Percentiles rank a stretch among this genome's conserved stretches.
Conservation (phyloP, 2,888 invertebrate species). For the Gortyna flavago region DNA sequence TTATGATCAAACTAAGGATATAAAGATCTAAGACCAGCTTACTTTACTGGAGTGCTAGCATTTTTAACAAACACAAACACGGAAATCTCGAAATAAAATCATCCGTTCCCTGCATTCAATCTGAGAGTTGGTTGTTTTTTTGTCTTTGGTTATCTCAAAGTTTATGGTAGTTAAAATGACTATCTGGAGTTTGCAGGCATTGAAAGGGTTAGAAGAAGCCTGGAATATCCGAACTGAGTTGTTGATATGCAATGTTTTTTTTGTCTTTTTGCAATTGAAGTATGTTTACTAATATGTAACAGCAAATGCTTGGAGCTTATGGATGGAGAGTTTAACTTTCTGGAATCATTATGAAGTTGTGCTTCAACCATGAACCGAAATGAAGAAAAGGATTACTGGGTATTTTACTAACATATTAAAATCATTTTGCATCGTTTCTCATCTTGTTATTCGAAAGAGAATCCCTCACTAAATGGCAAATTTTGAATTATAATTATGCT, state of each 20-base stretch:
- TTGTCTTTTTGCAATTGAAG: constrained; percentile 66
- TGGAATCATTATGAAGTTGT: constrained; percentile 20
- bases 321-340: constrained; percentile 48
- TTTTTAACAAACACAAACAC: background rate
- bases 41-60: background rate
- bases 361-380: background rate
- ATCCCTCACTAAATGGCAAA: background rate
- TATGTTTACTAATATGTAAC: constrained; percentile 60
- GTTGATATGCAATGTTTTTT: constrained; percentile 62
- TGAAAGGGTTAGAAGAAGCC: constrained; percentile 53
- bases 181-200: constrained; percentile 44
- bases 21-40: background rate
- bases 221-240: constrained; percentile 55
- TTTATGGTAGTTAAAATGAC: background rate
- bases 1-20: background rate
- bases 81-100: background rate
- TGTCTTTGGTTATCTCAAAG: background rate
- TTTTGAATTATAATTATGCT: background rate
- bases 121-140: background rate
- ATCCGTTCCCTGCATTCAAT: background rate
- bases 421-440: constrained; percentile 7
- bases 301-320: constrained; percentile 46
- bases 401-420: background rate
- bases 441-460: background rate
- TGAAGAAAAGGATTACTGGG: background rate